Evolutionary conservation across 92 coral and sea anemone genomes (phyloP), one percentile per base, ranked within the genome.

Genomic region (Isaurus tuberculatus): DNA sequence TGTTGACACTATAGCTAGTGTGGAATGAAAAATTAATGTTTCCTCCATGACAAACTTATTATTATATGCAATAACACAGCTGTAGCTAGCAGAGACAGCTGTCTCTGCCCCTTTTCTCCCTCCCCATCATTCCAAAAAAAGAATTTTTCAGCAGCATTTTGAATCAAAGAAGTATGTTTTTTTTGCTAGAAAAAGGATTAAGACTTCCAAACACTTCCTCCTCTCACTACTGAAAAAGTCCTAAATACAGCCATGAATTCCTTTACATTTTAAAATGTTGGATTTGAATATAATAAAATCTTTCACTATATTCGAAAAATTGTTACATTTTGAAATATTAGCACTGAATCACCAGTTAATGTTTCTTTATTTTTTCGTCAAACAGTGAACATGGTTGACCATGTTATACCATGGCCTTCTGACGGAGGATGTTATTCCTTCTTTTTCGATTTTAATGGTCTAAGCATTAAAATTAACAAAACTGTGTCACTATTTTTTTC

Each of bases 71-170:
- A 53, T 53, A 53, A 53, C 61, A 53, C 61, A 53, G 61, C 61
- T 53, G 61, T 53, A 53, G 61, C 61, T 53, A 53, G 61, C 61
- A 53, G 61, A 53, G 61, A 53, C 61, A 53, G 61, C 61, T 53
- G 61, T 53, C 61, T 53, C 61, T 53, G 61, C 61, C 61, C 61
- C 61, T 53, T 53, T 53, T 53, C 61, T 53, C 61, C 61, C 61
- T 53, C 61, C 61, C 61, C 61, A 53, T 53, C 61, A 53, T 53
- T 53, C 61, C 61, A 53, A 53, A 53, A 53, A 53, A 53, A 53
- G 61, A 53, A 53, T 53, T 53, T 53, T 53, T 53, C 61, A 53
- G 61, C 61, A 53, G 61, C 61, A 53, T 53, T 53, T 53, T 53
- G 61, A 53, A 53, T 53, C 61, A 53, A 53, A 53, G 61, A 53